A percentile compares a stretch with the other conserved stretches of the same genome.
phyloP scores from a whole-genome alignment of 2,113 vertebrate genomes.

The Procavia capensis region DNA sequence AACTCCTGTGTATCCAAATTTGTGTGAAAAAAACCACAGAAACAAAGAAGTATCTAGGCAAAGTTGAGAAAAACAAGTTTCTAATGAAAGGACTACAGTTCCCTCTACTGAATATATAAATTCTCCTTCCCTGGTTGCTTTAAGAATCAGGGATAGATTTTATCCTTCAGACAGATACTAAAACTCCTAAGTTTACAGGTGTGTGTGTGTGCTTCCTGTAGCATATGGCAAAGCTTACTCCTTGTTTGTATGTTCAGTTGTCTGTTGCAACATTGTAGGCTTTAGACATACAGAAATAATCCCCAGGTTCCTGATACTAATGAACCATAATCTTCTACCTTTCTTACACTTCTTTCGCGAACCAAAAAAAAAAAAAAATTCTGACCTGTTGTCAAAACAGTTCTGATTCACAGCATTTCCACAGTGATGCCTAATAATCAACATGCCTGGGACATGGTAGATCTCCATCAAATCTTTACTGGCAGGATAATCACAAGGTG shows the following conservation, averaged over 20 bases:
- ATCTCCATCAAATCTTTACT: slow-evolving; percentile 30
- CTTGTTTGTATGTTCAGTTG: background rate
- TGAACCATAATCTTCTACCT: background rate
- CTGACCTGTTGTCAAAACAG: too few relatives aligned
- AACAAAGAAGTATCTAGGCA: background rate
- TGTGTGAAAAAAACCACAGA: background rate
- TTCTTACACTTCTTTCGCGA: background rate
- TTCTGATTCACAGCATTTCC: too few relatives aligned
- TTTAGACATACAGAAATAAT: background rate
- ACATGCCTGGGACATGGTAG: background rate
- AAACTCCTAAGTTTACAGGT: background rate
- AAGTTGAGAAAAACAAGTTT: background rate
- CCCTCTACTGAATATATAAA: background rate
- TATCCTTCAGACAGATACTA: background rate
- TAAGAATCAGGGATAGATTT: background rate
- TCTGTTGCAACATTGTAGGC: background rate
- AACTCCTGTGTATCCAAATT: background rate
- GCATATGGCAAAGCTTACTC: background rate
- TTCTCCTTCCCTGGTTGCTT: background rate
- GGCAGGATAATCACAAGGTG: background rate
- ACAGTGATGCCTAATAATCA: background rate
- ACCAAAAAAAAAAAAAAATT: too few relatives aligned
- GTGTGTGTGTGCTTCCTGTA: background rate
- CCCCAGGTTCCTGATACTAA: background rate
- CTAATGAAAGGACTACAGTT: background rate